Conservation (phyloP, 2,888 invertebrate species). For the Acanthococcus lagerstroemiae region DNA sequence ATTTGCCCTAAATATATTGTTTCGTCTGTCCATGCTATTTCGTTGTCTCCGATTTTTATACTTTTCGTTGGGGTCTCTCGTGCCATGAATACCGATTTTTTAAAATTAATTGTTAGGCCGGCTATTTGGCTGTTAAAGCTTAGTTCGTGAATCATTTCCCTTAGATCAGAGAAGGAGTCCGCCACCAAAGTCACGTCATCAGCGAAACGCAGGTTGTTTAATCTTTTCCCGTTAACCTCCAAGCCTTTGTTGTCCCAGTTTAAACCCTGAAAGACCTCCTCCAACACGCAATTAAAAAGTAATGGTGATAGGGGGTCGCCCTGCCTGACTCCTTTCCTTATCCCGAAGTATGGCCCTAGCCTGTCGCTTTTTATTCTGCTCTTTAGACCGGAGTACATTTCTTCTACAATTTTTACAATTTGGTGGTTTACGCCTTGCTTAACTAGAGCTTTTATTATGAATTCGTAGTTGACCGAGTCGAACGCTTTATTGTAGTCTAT, state of each 20-base stretch:
- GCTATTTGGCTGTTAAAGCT: background rate
- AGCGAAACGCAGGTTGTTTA: conserved; percentile 20
- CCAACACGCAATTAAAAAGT: conserved; percentile 3
- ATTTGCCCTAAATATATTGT: conserved; percentile 9
- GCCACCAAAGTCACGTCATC: conserved; percentile 19
- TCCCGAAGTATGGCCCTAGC: background rate
- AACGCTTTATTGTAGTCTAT: conserved; percentile 14
- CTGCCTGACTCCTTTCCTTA: conserved; percentile 11
- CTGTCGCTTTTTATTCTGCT: background rate
- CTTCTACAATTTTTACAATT: background rate
- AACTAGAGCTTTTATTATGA: background rate
- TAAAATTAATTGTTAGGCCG: conserved; percentile 10
- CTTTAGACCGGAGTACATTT: background rate
- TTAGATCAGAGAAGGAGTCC: background rate
- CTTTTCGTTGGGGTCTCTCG: background rate
- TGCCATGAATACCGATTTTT: conserved; percentile 15
- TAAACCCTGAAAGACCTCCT: conserved; percentile 4
- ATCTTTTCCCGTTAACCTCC: conserved; percentile 7
- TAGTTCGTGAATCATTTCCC: conserved; percentile 15
- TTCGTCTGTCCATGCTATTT: background rate
- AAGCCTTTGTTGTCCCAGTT: conserved; percentile 15
- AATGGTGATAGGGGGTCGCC: too few relatives aligned
- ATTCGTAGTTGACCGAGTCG: background rate
- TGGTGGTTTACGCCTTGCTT: background rate
- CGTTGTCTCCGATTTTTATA: background rate